Percentiles rank a stretch among this genome's conserved stretches.
phyloP scores from a whole-genome alignment of 2,113 vertebrate genomes.

The Uria aalge region DNA sequence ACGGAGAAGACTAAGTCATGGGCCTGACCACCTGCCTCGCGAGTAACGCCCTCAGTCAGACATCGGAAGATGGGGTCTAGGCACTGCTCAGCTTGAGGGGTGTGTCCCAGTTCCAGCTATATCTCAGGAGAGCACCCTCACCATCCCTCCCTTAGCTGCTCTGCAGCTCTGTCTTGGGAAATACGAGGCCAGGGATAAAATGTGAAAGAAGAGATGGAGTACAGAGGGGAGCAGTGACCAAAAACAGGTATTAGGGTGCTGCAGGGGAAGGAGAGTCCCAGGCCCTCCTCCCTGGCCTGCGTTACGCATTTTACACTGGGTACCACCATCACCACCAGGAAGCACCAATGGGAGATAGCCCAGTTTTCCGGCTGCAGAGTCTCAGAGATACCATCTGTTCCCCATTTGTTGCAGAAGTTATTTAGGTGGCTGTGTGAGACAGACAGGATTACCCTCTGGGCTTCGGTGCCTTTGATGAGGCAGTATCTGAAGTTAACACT shows the following conservation, averaged over 20 bases:
- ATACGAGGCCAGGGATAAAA: neutral
- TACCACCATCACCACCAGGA: neutral
- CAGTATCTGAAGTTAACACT: slow-evolving; percentile 10
- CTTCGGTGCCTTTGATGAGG: neutral
- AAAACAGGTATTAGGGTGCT: neutral
- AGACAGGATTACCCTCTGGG: neutral
- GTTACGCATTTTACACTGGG: accelerated
- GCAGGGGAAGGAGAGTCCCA: neutral
- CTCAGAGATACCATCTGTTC: neutral
- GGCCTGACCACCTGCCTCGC: neutral
- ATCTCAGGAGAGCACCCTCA: neutral
- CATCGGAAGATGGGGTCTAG: neutral
- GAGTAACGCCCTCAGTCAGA: accelerated
- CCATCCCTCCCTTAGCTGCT: neutral
- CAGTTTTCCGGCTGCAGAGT: neutral
- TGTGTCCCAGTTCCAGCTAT: neutral
- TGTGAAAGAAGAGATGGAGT: neutral
- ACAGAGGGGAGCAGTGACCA: neutral
- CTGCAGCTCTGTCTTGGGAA: neutral
- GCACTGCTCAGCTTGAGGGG: neutral
- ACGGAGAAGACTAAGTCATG: neutral
- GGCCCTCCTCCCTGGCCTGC: accelerated
- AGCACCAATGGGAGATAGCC: neutral
- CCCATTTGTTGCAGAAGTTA: neutral
- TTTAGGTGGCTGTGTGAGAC: neutral